Base-by-base conservation (phyloP, 1,140 invertebrate genomes). In the Trachymyrmex cornetzi region DNA sequence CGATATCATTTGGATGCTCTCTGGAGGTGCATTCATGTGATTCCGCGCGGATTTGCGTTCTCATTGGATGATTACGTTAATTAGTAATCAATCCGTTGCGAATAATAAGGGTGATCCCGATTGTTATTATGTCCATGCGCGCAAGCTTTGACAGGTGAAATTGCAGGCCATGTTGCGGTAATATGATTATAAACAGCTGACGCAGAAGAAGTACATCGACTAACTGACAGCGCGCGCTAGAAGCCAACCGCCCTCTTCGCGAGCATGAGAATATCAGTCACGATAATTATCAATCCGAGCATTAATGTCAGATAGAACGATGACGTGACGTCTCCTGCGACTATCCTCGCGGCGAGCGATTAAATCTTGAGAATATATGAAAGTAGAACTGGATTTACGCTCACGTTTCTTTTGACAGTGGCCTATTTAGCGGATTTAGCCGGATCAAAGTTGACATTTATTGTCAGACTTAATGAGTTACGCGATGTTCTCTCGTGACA, bases 81-180 rank as follows among this genome's bases (percentile, higher is more conserved):
- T 91, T 90, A 87, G 80, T 89, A 89, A 91, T 91, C 91, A 91
- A 67, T 89, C 67, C 63, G 22, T 80, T 53, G 82, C 79, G 77
- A 91, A 88, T 91, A 90, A 89, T 89, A 89, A 89, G 75, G 61
- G 77, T 14, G 57, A 87, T 84, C 77, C 80, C 19, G 22, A 66
- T 63, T 72, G 53, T 74, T 9, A 72, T 61, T 75, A 72, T 38
- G 48, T 63, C 55, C 9, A 55, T 61, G 1, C 55, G 66, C 53
- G 38, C 48, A 64, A 74, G 79, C 59, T 80, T 55, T 88, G 86
- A 89, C 81, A 67, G 74, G 74, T 85, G 63, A 87, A 87, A 91
- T 91, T 71, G 61, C 57, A n/a, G 30, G 69, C 22, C 44, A 24
- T 57, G 72, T 61, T 16, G 44, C 57, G 77, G 38, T 88, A 85